Percentiles rank a stretch among this genome's conserved stretches.
Evolutionary conservation across 2,888 invertebrate genomes (phyloP).

Genomic region (Drepanosiphum platanoidis): DNA sequence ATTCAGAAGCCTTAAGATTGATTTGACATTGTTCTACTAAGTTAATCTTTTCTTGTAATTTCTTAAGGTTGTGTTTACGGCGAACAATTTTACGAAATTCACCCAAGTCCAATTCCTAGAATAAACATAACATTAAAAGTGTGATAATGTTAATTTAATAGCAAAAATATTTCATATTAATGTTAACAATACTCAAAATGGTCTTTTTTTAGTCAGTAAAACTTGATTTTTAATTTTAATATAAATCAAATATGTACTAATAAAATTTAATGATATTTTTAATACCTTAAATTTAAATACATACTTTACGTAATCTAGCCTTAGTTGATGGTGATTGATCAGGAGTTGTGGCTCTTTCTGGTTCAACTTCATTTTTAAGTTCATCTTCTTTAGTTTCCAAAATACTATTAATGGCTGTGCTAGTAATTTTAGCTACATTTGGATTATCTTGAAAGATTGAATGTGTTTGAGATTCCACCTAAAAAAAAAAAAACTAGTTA

Average conservation of each 20-base stretch:
- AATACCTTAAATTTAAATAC: background rate
- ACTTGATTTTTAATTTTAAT: too few species aligned
- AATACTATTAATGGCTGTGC: background rate
- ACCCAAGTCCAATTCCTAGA: constrained; percentile 74
- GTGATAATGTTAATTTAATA: background rate
- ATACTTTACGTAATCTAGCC: constrained; percentile 59
- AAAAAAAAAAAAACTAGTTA: constrained; percentile 28
- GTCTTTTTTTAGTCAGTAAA: too few species aligned
- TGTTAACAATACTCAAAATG: too few species aligned
- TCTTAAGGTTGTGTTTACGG: constrained; percentile 73
- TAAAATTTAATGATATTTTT: background rate
- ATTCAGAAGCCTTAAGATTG: constrained; percentile 71
- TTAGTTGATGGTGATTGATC: constrained; percentile 58
- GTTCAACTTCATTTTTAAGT: constrained; percentile 9
- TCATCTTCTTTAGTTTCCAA: background rate
- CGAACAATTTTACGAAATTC: constrained; percentile 77
- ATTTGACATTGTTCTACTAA: constrained; percentile 74
- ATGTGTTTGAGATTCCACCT: constrained; percentile 23
- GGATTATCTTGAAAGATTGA: background rate
- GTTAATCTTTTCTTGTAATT: constrained; percentile 77
- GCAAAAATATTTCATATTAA: background rate
- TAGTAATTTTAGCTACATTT: background rate
- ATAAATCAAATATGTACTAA: too few species aligned
- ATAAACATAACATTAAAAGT: constrained; percentile 3
- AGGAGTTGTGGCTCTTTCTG: constrained; percentile 56